Conservation (phyloP, 2,888 invertebrate species). For the Theretra japonica region DNA sequence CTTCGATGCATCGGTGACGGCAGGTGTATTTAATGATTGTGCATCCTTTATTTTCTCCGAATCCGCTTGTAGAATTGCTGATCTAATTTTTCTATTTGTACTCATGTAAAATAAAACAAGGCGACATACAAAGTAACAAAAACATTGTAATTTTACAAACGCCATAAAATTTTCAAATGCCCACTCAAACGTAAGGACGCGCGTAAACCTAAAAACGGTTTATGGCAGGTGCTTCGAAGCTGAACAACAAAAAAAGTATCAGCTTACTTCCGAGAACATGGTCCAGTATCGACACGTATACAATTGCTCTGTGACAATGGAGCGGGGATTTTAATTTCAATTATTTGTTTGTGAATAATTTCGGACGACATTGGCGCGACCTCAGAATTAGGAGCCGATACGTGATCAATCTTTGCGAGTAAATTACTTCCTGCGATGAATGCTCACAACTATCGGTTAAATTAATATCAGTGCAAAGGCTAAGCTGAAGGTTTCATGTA, state of each 20-base stretch:
- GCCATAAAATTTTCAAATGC: conserved; percentile 31
- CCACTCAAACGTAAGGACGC: conserved; percentile 29
- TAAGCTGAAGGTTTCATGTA: conserved; percentile 29
- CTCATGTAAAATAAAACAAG: background rate
- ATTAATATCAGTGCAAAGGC: conserved; percentile 46
- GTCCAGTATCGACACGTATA: conserved; percentile 67
- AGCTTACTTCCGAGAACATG: conserved; percentile 70
- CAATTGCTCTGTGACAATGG: conserved; percentile 64
- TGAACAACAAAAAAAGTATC: conserved; percentile 58
- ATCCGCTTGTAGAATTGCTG: too few species aligned
- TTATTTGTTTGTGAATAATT: conserved; percentile 57
- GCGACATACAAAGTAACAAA: background rate
- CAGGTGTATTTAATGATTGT: background rate
- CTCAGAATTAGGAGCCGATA: conserved; percentile 66
- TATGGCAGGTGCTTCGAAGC: conserved; percentile 15
- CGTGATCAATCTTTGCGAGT: conserved; percentile 72
- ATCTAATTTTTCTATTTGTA: background rate
- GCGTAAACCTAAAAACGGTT: conserved; percentile 35
- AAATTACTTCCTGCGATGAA: conserved; percentile 79
- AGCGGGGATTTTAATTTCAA: conserved; percentile 53
- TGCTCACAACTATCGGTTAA: conserved; percentile 56
- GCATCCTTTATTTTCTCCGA: background rate
- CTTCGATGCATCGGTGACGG: background rate
- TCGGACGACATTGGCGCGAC: conserved; percentile 71
- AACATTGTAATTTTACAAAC: conserved; percentile 18